These are phyloP conservation scores for Campylorhamphus procurvoides DNA, from an alignment of 2,113 vertebrate genomes.

Conservation along the genomic window DNA sequence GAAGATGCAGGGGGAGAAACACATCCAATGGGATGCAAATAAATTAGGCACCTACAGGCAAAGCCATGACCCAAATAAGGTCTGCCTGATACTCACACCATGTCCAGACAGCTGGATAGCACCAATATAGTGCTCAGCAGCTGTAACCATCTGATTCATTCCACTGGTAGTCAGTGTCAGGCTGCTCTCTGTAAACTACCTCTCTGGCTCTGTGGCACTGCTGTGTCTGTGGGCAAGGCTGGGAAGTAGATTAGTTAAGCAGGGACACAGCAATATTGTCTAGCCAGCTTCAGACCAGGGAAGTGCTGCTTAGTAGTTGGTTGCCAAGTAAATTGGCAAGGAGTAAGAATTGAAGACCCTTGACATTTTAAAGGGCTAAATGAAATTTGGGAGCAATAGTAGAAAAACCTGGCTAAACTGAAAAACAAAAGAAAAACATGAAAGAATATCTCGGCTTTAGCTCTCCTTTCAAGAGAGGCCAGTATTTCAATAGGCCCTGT, in stretches of 20 bases:
- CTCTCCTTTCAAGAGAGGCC: not conserved
- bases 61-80: not conserved
- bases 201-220: not conserved
- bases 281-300: not conserved
- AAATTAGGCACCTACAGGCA: not conserved
- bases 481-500: not conserved
- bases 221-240: not conserved
- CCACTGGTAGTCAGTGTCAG: not conserved
- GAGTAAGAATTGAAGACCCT: not conserved
- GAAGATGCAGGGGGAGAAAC: not conserved
- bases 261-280: not conserved
- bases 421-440: not conserved
- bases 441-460: not conserved
- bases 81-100: not conserved
- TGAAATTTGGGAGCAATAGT: not conserved
- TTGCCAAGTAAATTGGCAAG: not conserved
- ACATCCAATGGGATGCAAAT: not conserved
- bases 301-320: not conserved
- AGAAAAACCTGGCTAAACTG: not conserved
- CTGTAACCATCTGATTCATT: not conserved
- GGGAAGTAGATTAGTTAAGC: not conserved
- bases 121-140: not conserved
- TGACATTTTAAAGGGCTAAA: not conserved
- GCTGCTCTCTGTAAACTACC: not conserved
- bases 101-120: not conserved